phyloP scores from a whole-genome alignment of 2,113 vertebrate genomes.

The Otocyon megalotis region DNA sequence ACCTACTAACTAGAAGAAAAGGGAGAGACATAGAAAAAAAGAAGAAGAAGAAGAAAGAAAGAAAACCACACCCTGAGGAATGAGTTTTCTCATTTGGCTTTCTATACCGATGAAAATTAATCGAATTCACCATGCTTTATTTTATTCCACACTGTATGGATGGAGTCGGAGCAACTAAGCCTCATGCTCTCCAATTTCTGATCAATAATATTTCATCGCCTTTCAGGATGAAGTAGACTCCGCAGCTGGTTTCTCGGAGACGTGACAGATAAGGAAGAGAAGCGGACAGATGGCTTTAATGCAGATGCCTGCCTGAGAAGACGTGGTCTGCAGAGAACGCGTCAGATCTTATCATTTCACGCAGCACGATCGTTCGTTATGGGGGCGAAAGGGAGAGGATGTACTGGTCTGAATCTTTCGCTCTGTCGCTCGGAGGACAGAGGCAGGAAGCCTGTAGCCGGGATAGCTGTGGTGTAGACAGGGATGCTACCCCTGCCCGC shows the following conservation, averaged over 20 bases:
- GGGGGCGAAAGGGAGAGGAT: background rate
- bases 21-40: background rate
- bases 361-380: background rate
- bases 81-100: background rate
- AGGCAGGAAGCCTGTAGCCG: background rate
- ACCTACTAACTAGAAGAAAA: background rate
- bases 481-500: background rate
- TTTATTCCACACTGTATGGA: background rate
- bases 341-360: slow-evolving; percentile 19
- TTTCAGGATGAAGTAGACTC: slow-evolving; percentile 57
- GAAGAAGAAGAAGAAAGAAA: background rate
- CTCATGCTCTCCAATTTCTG: slow-evolving; percentile 12
- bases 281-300: slow-evolving; percentile 39
- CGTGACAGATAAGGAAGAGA: slow-evolving; percentile 29
- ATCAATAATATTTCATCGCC: slow-evolving; percentile 18
- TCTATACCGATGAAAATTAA: slow-evolving; percentile 12
- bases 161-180: background rate
- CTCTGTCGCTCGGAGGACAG: background rate
- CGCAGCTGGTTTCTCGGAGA: slow-evolving; percentile 32
- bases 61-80: background rate
- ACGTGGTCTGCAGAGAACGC: background rate
- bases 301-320: slow-evolving; percentile 33
- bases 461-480: background rate
- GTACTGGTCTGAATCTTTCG: background rate
- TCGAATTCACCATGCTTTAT: background rate